phyloP scores from a whole-genome alignment of 2,888 invertebrate species.

The Hydroisotoma schaefferi region DNA sequence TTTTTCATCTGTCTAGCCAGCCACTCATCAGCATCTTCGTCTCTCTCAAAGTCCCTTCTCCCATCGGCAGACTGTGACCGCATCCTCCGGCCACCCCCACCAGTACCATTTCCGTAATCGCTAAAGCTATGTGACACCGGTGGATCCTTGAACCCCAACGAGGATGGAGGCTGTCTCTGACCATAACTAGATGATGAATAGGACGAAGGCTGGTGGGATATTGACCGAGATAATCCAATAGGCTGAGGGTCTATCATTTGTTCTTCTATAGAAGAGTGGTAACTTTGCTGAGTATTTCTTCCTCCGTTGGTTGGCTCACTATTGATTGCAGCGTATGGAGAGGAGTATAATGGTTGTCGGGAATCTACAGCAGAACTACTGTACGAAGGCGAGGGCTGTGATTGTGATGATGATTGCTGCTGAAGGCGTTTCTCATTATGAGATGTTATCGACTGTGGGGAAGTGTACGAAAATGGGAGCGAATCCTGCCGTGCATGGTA shows the following conservation, averaged over 20 bases:
- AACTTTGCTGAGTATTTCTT: background rate
- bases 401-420: background rate
- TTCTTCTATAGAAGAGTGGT: slow-evolving; percentile 26
- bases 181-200: background rate
- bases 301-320: background rate
- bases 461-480: slow-evolving; percentile 76
- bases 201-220: slow-evolving; percentile 30
- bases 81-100: slow-evolving; percentile 24
- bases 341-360: background rate
- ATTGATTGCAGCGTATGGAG: background rate
- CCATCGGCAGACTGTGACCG: slow-evolving; percentile 45
- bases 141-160: slow-evolving; percentile 14
- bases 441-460: slow-evolving; percentile 16
- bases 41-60: slow-evolving; percentile 31
- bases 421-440: background rate
- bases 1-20: slow-evolving; percentile 46
- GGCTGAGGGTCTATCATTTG: slow-evolving; percentile 36
- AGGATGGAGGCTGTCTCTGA: background rate
- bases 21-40: slow-evolving; percentile 47
- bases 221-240: slow-evolving; percentile 25
- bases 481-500: slow-evolving; percentile 91
- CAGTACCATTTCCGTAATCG: slow-evolving; percentile 23
- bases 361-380: background rate
- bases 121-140: slow-evolving; percentile 36
- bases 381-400: background rate